These are phyloP conservation scores for Sinhomidia bicolor DNA, from an alignment of 2,888 invertebrate genomes.

Conservation along the genomic window DNA sequence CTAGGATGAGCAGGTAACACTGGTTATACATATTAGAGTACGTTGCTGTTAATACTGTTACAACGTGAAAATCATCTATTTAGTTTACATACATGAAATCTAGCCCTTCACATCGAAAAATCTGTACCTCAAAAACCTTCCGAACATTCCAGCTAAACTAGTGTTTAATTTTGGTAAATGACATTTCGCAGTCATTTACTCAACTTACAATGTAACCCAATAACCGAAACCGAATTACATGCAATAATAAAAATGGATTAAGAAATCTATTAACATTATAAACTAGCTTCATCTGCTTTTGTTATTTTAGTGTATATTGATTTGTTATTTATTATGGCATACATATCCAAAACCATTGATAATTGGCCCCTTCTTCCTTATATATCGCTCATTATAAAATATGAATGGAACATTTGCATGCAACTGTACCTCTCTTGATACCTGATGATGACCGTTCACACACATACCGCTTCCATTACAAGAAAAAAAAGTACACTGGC, in stretches of 20 bases:
- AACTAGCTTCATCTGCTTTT: conserved; percentile 9
- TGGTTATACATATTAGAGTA: background rate
- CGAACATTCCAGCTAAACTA: conserved; percentile 61
- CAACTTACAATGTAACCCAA: conserved; percentile 51
- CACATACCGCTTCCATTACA: too few relatives aligned
- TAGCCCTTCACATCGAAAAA: conserved; percentile 49
- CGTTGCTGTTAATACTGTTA: background rate
- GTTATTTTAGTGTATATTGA: background rate
- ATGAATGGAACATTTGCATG: too few relatives aligned
- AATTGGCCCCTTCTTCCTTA: too few relatives aligned
- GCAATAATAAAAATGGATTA: conserved; percentile 44
- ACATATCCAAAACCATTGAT: too few relatives aligned
- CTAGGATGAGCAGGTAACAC: background rate
- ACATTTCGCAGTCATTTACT: conserved; percentile 52
- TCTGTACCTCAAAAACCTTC: conserved; percentile 57
- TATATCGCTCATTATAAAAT: too few relatives aligned
- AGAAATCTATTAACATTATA: background rate
- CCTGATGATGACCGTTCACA: too few relatives aligned
- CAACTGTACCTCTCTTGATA: too few relatives aligned
- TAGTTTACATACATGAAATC: background rate
- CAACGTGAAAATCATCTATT: conserved; percentile 1
- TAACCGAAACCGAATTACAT: conserved; percentile 58
- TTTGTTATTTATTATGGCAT: background rate
- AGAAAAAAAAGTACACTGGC: too few relatives aligned
- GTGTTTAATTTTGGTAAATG: background rate